Percentiles rank a stretch among this genome's conserved stretches.
Conservation (phyloP, 2,113 vertebrate species). For the Sylvilagus bachmani region DNA sequence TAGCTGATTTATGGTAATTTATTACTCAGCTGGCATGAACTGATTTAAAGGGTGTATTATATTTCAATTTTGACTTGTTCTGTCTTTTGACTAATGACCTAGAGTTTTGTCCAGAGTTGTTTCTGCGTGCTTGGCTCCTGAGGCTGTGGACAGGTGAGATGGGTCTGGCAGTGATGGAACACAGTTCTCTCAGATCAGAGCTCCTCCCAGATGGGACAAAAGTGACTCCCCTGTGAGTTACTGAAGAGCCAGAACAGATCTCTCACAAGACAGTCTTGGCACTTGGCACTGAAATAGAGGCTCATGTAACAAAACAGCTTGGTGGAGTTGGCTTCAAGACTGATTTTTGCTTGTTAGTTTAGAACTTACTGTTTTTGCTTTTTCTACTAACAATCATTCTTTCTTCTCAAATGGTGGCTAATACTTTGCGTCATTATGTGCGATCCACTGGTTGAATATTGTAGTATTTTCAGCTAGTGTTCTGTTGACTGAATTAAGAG, state of each 20-base stretch:
- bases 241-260: not conserved
- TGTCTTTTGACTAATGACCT: conserved; percentile 14
- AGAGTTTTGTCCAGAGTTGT: not conserved
- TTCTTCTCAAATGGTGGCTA: conserved; percentile 32
- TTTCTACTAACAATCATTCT: not conserved
- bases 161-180: not conserved
- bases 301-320: not conserved
- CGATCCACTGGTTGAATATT: not conserved
- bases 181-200: not conserved
- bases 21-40: not conserved
- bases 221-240: not conserved
- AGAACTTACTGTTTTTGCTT: conserved; percentile 37
- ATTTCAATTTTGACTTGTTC: conserved; percentile 35
- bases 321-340: not conserved
- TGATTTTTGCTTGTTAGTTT: not conserved
- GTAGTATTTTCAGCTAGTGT: conserved; percentile 18
- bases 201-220: conserved; percentile 1
- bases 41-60: not conserved
- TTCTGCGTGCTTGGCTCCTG: not conserved
- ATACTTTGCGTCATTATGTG: not conserved
- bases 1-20: not conserved
- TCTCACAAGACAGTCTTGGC: conserved; percentile 1
- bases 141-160: not conserved
- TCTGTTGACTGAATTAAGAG: conserved; percentile 15
- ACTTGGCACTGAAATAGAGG: not conserved